Evolutionary conservation across 2,797 vertebrate species (phyloP), one percentile per base, ranked within the genome.

Genomic region (Gymnothorax reevesii): DNA sequence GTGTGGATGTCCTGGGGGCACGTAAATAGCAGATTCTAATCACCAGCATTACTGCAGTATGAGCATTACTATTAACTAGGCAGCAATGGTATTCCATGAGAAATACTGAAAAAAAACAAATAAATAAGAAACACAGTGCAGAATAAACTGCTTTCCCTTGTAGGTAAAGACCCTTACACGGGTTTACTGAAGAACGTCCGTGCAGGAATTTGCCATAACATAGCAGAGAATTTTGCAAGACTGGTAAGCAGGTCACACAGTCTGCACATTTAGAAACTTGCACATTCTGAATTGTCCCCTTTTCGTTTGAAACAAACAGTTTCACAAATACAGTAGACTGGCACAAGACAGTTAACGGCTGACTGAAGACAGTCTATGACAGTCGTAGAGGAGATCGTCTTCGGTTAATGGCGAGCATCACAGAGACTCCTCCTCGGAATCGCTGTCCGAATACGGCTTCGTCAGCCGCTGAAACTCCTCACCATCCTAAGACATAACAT

Each of bases 401-500:
- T 12, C 82, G n/a, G 33, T 13, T 5, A 54, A n/a, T 20, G 7
- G 42, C 5, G 25, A 17, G 25, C 0, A 2, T 92, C 94, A 96
- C 55, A 95, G 62, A 54, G 95, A 95, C 52, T 95, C 94, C 57
- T 98, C 98, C 88, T 99, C 98, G n/a, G 98, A 98, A 33, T 99
- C 98, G 0, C 95, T 95, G 90, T 99, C 97, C 88, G 96, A 96
- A 93, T 94, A 96, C 84, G 95, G 89, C 92, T 98, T 98, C 0
- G 97, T 96, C 89, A 99, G 88, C 86, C 97, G 97, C 92, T 97
- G 96, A 91, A 99, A 95, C 90, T 99, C 98, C 90, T 99, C 98
- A 12, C 99, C 97, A 89, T 99, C 98, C 98, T 99, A 90, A 3
- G 89, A 90, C 55, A 92, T 88, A 93, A 93, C 6, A 93, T n/a